Base-by-base conservation (phyloP, 2,888 invertebrate species). In the Clivina fossor region DNA sequence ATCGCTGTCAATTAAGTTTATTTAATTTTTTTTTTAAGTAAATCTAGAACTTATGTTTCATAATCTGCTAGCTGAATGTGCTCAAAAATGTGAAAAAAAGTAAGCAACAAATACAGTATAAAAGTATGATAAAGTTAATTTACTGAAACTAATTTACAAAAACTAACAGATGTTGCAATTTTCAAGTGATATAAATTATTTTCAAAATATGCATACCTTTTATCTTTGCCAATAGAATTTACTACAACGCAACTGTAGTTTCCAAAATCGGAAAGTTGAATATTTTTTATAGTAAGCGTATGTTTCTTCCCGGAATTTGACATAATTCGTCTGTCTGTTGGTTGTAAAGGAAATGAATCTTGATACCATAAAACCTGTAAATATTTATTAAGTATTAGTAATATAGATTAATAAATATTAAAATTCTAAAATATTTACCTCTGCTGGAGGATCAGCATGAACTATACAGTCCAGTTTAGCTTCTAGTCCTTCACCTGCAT, bases 361-460 rank as follows among this genome's bases (percentile, higher is more conserved):
- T 83, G 83, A 65, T 81, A 82, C 84, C 84, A 84, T 18, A 78
- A 70, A 64, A 83, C 80, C 81, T 82, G 67, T 19, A 28, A 57
- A 18, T 32, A 11, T 11, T 2, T 38, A 33, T 22, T 7, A 32
- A 26, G 32, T 11, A 32, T 18, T 24, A n/a, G n/a, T 32, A 18
- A 11, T 33, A 4, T 9, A 15, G 9, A 26, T 28, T 26, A 9
- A n/a, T 13, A 15, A 13, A 28, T 28, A 33, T 40, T n/a, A 32
- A n/a, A 43, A 15, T 9, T 13, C 11, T 18, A 4, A 32, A 7
- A 16, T 3, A 60, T 60, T 61, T 63, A 74, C 74, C 64, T 75
- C 74, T 4, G 73, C 72, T 16, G 72, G 73, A 3, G 75, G 75
- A 70, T 83, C 83, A 5, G 82, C 80, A 65, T 83, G 80, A 2